These are phyloP conservation scores for Aphelenchoides fujianensis DNA, from an alignment of 1,140 invertebrate genomes.

Conservation along the genomic window DNA sequence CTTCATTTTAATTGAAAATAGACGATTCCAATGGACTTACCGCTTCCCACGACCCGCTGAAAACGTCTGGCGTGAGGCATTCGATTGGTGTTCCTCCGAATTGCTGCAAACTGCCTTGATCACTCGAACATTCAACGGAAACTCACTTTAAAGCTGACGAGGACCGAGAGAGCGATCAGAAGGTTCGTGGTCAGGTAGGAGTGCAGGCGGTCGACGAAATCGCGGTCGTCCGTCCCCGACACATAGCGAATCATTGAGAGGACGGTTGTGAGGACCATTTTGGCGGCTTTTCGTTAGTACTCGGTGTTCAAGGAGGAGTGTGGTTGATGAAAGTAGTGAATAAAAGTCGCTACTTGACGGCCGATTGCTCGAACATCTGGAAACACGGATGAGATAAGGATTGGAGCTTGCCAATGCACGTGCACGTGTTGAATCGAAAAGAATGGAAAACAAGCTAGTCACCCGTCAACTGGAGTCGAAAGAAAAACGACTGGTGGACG, in stretches of 20 bases:
- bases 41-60: constrained; percentile 50
- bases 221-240: constrained; percentile 46
- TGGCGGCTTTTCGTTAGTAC: no score
- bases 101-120: constrained; percentile 43
- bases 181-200: constrained; percentile 50
- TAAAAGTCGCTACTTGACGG: neutral
- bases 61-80: constrained; percentile 48
- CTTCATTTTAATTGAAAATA: constrained; percentile 16
- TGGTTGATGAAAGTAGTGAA: neutral
- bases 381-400: no score
- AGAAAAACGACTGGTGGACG: no score
- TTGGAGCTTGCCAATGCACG: no score
- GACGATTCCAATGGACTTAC: no score
- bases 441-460: no score
- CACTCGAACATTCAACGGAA: constrained; percentile 24
- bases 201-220: constrained; percentile 50
- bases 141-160: constrained; percentile 52
- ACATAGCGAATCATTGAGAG: constrained; percentile 56
- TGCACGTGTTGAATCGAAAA: no score
- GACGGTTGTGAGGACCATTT: constrained; percentile 41
- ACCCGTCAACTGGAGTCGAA: no score
- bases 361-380: neutral
- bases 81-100: constrained; percentile 51
- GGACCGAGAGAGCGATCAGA: constrained; percentile 44
- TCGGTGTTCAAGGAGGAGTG: neutral